A percentile compares a stretch with the other conserved stretches of the same genome.
Evolutionary conservation across 2,888 invertebrate species (phyloP).

Genomic region (Dendrolimus houi): DNA sequence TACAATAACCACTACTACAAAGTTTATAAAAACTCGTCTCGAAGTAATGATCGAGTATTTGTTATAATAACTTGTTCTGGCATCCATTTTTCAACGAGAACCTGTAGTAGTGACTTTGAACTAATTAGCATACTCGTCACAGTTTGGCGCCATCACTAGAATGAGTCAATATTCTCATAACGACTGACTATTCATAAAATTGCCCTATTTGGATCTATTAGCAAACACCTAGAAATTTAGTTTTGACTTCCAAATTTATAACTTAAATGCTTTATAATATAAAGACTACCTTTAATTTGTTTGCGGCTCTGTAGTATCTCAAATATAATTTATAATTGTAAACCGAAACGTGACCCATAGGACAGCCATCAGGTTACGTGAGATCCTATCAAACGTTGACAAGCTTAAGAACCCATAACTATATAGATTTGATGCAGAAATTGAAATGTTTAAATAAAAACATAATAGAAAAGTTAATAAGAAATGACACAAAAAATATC

Average conservation of each 20-base stretch:
- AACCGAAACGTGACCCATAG: too few species aligned
- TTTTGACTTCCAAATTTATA: constrained; percentile 7
- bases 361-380: too few species aligned
- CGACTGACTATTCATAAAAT: constrained; percentile 31
- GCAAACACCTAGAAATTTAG: constrained; percentile 16
- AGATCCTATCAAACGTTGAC: too few species aligned
- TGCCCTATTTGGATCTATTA: constrained; percentile 32
- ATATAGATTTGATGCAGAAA: too few species aligned
- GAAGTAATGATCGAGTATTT: constrained; percentile 19
- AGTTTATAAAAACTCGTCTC: constrained; percentile 33
- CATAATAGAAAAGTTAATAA: too few species aligned
- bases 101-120: constrained; percentile 29
- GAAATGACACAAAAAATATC: too few species aligned
- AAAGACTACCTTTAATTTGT: too few species aligned
- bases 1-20: constrained; percentile 28
- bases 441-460: too few species aligned
- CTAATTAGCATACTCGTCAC: constrained; percentile 44
- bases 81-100: constrained; percentile 16
- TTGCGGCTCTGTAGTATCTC: too few species aligned
- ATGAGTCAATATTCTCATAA: constrained; percentile 45
- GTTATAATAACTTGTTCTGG: constrained; percentile 29
- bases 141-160: constrained; percentile 36
- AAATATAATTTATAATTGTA: too few species aligned
- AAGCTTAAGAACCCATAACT: too few species aligned
- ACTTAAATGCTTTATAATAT: constrained; percentile 1